These are phyloP conservation scores for Andrena hattorfiana DNA, from an alignment of 2,888 invertebrate species.

Conservation along the genomic window DNA sequence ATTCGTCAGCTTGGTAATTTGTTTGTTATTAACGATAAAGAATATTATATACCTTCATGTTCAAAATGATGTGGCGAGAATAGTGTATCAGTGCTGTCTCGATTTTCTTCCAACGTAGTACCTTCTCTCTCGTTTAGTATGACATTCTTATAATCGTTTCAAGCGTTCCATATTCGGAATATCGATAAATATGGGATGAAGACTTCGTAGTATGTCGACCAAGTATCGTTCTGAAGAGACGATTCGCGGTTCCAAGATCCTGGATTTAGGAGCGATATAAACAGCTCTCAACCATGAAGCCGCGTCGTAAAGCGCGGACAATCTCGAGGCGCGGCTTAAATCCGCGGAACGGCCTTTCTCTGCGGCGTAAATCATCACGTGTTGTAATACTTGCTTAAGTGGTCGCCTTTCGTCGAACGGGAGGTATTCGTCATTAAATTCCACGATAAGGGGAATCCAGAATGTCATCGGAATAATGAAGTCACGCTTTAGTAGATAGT, in stretches of 20 bases:
- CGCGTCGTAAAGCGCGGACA: constrained; percentile 34
- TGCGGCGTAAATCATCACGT: constrained; percentile 16
- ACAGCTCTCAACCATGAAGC: constrained; percentile 21
- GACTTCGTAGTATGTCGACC: constrained; percentile 25
- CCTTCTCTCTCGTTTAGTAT: not conserved
- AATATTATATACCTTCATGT: too few relatives aligned
- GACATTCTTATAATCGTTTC: not conserved
- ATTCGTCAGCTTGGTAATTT: too few relatives aligned
- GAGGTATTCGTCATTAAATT: too few relatives aligned
- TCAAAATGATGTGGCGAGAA: too few relatives aligned
- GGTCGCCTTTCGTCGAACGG: too few relatives aligned
- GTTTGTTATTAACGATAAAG: too few relatives aligned
- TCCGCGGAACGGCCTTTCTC: constrained; percentile 17
- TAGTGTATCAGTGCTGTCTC: not conserved
- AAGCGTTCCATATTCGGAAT: not conserved
- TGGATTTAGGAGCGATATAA: constrained; percentile 48
- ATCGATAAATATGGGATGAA: not conserved
- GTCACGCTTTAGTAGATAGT: too few relatives aligned
- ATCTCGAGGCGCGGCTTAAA: constrained; percentile 36
- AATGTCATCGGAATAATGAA: too few relatives aligned
- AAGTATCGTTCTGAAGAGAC: constrained; percentile 18
- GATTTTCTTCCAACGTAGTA: not conserved
- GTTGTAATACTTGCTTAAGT: constrained; percentile 1
- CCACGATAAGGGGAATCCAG: too few relatives aligned
- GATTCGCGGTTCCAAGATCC: constrained; percentile 2